These are phyloP conservation scores for Seriola rivoliana DNA, from an alignment of 2,113 vertebrate genomes.

Conservation along the genomic window DNA sequence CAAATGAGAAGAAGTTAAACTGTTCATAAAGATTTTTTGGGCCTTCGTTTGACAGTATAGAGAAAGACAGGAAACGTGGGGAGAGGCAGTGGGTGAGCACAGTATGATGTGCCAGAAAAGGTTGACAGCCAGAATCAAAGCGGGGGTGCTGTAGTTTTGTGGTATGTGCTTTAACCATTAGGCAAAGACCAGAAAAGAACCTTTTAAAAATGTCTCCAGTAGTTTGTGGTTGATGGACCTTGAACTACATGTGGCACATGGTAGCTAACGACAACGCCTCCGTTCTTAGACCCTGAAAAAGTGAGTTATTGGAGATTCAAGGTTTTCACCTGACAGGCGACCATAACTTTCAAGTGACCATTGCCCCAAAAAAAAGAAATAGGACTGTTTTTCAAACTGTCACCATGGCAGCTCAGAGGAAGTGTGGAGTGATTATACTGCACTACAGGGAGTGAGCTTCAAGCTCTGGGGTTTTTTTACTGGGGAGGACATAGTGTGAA, in stretches of 20 bases:
- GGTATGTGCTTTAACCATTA: neutral
- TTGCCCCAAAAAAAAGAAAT: conserved; percentile 24
- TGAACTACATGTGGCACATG: neutral
- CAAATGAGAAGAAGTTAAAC: neutral
- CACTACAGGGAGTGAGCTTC: conserved; percentile 48
- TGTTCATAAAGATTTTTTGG: neutral
- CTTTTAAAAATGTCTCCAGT: neutral
- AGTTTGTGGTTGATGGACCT: neutral
- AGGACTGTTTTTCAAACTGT: conserved; percentile 59
- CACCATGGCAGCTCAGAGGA: conserved; percentile 50
- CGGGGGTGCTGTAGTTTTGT: too few relatives aligned
- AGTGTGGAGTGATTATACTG: conserved; percentile 51
- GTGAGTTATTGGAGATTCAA: conserved; percentile 21
- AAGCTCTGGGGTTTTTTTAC: conserved; percentile 21
- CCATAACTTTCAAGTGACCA: conserved; percentile 48
- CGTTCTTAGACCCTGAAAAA: conserved; percentile 14
- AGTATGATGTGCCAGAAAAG: too few relatives aligned
- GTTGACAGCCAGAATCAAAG: neutral
- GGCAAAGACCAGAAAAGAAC: neutral
- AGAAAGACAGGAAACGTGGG: neutral
- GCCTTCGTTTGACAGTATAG: neutral
- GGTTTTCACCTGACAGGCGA: conserved; percentile 33
- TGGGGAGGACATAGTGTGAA: conserved; percentile 42
- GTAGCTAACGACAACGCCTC: neutral
- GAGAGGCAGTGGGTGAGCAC: too few relatives aligned